Evolutionary conservation across 2,888 invertebrate genomes (phyloP), one percentile per base, ranked within the genome.

Genomic region (Caenorhabditis sp.): DNA sequence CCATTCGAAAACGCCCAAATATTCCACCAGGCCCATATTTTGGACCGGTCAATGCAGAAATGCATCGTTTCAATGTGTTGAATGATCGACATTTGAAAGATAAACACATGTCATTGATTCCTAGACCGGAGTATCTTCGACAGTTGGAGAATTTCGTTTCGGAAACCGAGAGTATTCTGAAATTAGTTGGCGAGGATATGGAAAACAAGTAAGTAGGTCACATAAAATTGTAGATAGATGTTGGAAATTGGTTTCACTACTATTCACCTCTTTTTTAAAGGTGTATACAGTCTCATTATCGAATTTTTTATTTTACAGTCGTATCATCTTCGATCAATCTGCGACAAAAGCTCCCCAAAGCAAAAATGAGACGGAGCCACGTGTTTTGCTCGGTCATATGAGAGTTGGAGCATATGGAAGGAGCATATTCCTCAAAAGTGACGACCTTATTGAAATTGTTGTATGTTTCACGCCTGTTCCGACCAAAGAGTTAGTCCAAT

Each of bases 381-480:
- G 79, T 6, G 19, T 66, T 4, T 67, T 83, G 27, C 57, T 91
- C 77, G 90, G 90, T 69, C 88, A 91, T 62, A 90, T 90, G 81
- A 90, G 91, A 53, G 90, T 91, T 81, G 92, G 96, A 63, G 93
- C 93, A 87, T 90, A 95, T 63, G 93, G 94, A 59, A 94, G 94
- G 88, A 94, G 95, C 51, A 91, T 97, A 73, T 91, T 97, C 85
- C 91, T 97, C 26, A 92, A 93, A 78, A 95, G 95, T 6, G 97
- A 97, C 90, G 62, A 64, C 17, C 57, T 71, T n/a, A 54, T 59
- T 66, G 93, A 95, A 83, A 91, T 97, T 76, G 97, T 97, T 49
- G 95, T 97, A 64, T 91, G 97, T 66, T 97, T 96, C 89, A 93
- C 94, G 68, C 95, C 95, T 89, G 94, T 95, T 83, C 97, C 97